These are phyloP conservation scores for Climacteris rufus DNA, from an alignment of 2,113 vertebrate genomes.

Conservation along the genomic window DNA sequence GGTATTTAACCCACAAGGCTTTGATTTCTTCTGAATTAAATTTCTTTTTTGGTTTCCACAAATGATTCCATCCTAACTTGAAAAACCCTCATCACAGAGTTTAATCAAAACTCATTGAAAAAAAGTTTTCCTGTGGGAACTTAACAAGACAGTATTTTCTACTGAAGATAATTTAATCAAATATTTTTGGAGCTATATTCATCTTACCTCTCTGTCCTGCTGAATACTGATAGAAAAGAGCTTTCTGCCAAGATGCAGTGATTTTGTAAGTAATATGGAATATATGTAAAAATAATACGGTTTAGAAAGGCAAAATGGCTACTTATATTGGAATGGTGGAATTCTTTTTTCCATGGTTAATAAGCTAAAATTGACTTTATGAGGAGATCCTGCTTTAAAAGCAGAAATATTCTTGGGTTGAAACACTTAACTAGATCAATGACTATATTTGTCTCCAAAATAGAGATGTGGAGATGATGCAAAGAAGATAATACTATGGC, in stretches of 20 bases:
- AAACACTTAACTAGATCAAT: neutral
- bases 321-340: neutral
- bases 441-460: neutral
- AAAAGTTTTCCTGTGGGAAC: neutral
- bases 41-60: neutral
- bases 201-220: neutral
- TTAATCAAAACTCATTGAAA: conserved; percentile 25
- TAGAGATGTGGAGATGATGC: neutral
- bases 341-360: neutral
- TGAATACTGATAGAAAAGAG: neutral
- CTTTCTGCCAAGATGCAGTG: neutral
- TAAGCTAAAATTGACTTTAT: neutral
- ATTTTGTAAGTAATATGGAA: neutral
- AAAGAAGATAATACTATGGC: neutral
- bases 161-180: conserved; percentile 4
- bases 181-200: neutral
- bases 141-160: neutral
- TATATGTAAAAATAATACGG: neutral
- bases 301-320: neutral
- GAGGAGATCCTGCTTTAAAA: neutral
- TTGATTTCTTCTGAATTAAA: conserved; percentile 3
- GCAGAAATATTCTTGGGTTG: neutral
- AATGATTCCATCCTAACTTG: neutral
- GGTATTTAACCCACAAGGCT: neutral
- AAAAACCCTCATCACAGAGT: neutral